Conservation (phyloP, 2,888 invertebrate genomes). For the Hirtodrosophila cameraria region DNA sequence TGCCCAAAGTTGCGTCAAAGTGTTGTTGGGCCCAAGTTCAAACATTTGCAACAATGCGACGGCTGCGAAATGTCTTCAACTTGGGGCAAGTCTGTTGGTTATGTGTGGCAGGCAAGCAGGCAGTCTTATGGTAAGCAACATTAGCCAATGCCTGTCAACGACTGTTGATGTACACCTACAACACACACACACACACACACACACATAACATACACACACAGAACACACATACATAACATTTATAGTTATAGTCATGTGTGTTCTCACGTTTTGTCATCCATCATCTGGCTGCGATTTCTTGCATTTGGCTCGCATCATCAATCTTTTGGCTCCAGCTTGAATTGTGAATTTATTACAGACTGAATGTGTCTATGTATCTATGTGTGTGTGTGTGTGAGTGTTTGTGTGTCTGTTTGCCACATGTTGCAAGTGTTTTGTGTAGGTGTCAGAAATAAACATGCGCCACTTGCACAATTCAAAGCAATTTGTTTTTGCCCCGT, state of each 20-base stretch:
- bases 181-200: constrained; percentile 14
- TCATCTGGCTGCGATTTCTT: constrained; percentile 68
- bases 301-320: constrained; percentile 63
- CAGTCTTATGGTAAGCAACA: constrained; percentile 61
- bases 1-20: constrained; percentile 32
- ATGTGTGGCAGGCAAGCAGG: constrained; percentile 5
- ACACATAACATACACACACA: not conserved
- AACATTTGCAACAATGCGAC: constrained; percentile 36
- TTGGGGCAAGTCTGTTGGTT: not conserved
- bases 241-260: constrained; percentile 28
- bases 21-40: constrained; percentile 36
- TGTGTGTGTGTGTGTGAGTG: constrained; percentile 13
- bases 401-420: constrained; percentile 4
- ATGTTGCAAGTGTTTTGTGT: constrained; percentile 39
- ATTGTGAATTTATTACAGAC: constrained; percentile 57
- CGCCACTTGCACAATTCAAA: constrained; percentile 59
- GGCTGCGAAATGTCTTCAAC: constrained; percentile 29
- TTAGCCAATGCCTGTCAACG: constrained; percentile 51
- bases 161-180: constrained; percentile 31
- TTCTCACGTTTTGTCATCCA: constrained; percentile 55
- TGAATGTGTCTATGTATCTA: constrained; percentile 6
- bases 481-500: constrained; percentile 52
- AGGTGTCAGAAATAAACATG: constrained; percentile 48
- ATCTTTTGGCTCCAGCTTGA: constrained; percentile 56
- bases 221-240: constrained; percentile 1